phyloP scores from a whole-genome alignment of 2,113 vertebrate genomes.

The Eurypyga helias region DNA sequence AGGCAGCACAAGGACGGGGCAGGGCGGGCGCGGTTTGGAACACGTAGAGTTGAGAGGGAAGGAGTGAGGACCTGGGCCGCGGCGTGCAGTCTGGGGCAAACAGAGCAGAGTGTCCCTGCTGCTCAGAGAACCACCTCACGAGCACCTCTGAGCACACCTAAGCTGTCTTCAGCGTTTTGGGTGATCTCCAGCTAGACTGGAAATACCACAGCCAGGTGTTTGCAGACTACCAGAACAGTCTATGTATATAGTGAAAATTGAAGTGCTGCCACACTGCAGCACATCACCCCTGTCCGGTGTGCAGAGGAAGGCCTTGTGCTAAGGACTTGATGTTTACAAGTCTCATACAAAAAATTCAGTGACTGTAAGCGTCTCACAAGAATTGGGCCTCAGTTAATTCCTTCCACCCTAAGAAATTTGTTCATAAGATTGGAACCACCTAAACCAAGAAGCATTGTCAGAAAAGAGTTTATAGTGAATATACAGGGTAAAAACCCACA shows the following conservation, averaged over 20 bases:
- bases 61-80: not conserved
- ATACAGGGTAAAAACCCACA: accelerated
- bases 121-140: accelerated
- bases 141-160: not conserved
- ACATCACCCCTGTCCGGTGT: accelerated
- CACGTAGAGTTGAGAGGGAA: not conserved
- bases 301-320: not conserved
- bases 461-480: not conserved
- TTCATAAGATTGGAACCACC: not conserved
- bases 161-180: not conserved
- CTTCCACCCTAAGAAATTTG: not conserved
- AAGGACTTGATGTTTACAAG: accelerated
- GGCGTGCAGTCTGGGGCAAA: not conserved
- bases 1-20: not conserved
- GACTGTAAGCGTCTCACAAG: not conserved
- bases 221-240: not conserved
- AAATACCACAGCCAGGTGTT: not conserved
- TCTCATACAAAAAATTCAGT: accelerated
- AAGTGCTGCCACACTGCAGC: not conserved
- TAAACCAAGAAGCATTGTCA: not conserved
- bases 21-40: not conserved
- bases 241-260: accelerated
- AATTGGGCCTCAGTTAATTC: not conserved
- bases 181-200: not conserved
- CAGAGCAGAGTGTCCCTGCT: not conserved